These are phyloP conservation scores for Trichopria drosophilae DNA, from an alignment of 2,888 invertebrate species.

Conservation along the genomic window DNA sequence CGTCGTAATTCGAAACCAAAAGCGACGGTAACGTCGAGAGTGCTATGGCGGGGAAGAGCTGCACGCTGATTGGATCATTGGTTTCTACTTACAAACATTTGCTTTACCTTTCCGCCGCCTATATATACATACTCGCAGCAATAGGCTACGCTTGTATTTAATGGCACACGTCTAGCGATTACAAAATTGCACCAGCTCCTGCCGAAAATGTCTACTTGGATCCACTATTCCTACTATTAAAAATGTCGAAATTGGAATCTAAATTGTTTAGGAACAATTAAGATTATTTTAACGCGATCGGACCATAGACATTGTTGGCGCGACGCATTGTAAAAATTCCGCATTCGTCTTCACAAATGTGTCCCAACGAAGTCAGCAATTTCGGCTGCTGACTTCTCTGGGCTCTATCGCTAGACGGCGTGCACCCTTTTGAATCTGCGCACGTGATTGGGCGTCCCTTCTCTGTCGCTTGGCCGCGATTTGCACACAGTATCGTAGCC, in stretches of 20 bases:
- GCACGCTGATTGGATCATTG: slow-evolving; percentile 59
- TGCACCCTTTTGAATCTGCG: slow-evolving; percentile 48
- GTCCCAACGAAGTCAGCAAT: too few relatives aligned
- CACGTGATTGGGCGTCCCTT: slow-evolving; percentile 59
- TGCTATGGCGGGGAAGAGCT: slow-evolving; percentile 52
- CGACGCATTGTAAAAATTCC: too few relatives aligned
- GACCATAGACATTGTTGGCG: too few relatives aligned
- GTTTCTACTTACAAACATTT: slow-evolving; percentile 54
- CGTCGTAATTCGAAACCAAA: slow-evolving; percentile 44
- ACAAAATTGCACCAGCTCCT: slow-evolving; percentile 36
- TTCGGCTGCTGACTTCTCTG: too few relatives aligned
- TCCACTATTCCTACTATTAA: slow-evolving; percentile 24
- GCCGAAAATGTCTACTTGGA: slow-evolving; percentile 18
- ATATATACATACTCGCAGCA: slow-evolving; percentile 48
- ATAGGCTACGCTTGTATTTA: slow-evolving; percentile 52
- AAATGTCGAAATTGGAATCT: too few relatives aligned
- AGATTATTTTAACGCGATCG: too few relatives aligned
- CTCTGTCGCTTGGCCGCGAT: slow-evolving; percentile 56
- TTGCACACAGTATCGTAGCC: slow-evolving; percentile 42
- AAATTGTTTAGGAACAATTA: too few relatives aligned
- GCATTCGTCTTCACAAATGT: too few relatives aligned
- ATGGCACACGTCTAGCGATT: slow-evolving; percentile 56
- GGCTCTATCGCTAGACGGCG: slow-evolving; percentile 56
- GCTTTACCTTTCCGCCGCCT: slow-evolving; percentile 53
- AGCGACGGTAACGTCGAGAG: slow-evolving; percentile 41